Evolutionary conservation across 2,888 invertebrate genomes (phyloP).

Genomic region (Atrina japonica): DNA sequence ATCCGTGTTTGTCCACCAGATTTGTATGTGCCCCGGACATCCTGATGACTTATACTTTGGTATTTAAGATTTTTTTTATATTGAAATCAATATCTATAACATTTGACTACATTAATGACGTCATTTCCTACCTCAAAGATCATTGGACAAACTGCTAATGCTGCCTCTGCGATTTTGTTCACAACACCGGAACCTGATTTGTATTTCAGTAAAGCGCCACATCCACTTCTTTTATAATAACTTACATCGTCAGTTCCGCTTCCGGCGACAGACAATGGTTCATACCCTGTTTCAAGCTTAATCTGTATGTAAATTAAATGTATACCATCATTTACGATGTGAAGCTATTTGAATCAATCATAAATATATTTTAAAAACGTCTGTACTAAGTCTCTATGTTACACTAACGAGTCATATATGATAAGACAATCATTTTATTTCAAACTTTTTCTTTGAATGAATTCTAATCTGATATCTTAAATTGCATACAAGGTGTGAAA

Average conservation of each 20-base stretch:
- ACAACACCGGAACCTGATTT: constrained; percentile 44
- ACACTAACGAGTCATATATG: background rate
- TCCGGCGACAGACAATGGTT: constrained; percentile 40
- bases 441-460: too few relatives aligned
- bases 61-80: too few relatives aligned
- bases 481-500: too few relatives aligned
- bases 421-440: too few relatives aligned
- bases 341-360: background rate
- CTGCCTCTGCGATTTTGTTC: constrained; percentile 53
- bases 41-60: too few relatives aligned
- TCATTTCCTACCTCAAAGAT: constrained; percentile 55
- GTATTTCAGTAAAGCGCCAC: constrained; percentile 51
- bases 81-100: too few relatives aligned
- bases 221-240: constrained; percentile 56
- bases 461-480: too few relatives aligned
- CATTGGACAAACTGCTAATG: constrained; percentile 59
- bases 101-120: too few relatives aligned
- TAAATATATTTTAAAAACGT: background rate
- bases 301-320: background rate
- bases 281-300: constrained; percentile 48
- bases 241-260: constrained; percentile 8
- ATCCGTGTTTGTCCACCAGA: too few relatives aligned
- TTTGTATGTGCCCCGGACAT: too few relatives aligned
- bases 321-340: too few relatives aligned
- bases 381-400: background rate